phyloP scores from a whole-genome alignment of 2,113 vertebrate species.

The Centropus bengalensis region DNA sequence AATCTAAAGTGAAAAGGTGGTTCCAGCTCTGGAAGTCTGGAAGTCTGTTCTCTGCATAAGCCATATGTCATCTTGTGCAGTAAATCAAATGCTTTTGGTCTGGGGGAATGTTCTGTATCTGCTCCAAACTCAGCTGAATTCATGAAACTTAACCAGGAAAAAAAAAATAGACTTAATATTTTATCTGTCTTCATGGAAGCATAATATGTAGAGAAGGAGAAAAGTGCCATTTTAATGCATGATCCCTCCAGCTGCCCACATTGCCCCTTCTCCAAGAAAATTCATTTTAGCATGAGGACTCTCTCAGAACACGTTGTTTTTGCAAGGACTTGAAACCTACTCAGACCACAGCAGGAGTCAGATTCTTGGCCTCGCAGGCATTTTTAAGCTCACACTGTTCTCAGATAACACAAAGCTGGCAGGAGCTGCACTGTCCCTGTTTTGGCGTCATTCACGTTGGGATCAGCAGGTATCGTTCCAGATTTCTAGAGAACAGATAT shows the following conservation, averaged over 20 bases:
- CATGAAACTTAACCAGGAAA: not conserved
- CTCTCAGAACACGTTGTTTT: not conserved
- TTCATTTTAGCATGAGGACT: not conserved
- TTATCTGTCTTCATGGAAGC: not conserved
- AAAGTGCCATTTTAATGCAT: not conserved
- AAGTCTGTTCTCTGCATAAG: not conserved
- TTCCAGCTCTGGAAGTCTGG: not conserved
- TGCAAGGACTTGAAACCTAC: not conserved
- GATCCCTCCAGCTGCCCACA: not conserved
- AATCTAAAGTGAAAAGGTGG: not conserved
- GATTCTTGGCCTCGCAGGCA: not conserved
- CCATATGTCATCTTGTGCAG: not conserved
- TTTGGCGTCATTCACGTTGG: not conserved
- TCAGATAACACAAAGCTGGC: not conserved
- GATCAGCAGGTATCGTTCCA: not conserved
- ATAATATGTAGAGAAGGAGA: not conserved
- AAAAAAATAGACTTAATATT: not conserved
- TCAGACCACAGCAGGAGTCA: not conserved
- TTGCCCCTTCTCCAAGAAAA: not conserved
- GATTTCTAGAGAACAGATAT: not conserved
- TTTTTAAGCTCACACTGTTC: not conserved
- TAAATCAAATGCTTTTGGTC: not conserved
- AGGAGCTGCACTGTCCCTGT: not conserved
- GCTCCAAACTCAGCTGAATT: not conserved
- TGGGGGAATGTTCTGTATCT: not conserved